Conservation (phyloP, 2,113 vertebrate genomes). For the Condylura cristata region DNA sequence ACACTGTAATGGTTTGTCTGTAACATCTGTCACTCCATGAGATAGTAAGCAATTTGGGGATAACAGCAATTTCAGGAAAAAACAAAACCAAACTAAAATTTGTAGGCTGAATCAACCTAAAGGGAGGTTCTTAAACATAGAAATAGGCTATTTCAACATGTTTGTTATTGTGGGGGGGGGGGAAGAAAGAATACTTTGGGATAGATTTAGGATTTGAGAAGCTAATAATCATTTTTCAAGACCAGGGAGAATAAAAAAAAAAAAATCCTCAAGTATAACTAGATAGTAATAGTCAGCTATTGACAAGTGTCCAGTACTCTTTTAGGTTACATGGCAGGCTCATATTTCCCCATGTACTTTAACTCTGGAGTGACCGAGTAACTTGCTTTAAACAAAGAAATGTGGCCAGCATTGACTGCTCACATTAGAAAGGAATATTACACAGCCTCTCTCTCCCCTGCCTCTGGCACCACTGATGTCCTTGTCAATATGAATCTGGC, state of each 20-base stretch:
- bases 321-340: neutral
- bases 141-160: slow-evolving; percentile 4
- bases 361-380: neutral
- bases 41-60: neutral
- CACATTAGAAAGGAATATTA: neutral
- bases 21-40: neutral
- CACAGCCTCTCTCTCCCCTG: neutral
- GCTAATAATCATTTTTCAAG: slow-evolving; percentile 7
- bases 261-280: neutral
- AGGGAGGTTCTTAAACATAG: neutral
- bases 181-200: neutral
- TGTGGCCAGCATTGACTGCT: neutral
- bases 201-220: neutral
- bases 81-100: neutral
- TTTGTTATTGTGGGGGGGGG: no score
- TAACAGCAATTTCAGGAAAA: neutral
- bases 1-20: neutral
- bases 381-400: neutral
- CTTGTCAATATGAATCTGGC: neutral
- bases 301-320: neutral
- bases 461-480: neutral
- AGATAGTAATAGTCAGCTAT: neutral
- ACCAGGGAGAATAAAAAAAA: neutral
- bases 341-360: neutral
- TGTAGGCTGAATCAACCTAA: neutral